A percentile compares a stretch with the other conserved stretches of the same genome.
These are phyloP conservation scores for Marcusenius ussheri DNA, from an alignment of 2,113 vertebrate species.

Conservation along the genomic window DNA sequence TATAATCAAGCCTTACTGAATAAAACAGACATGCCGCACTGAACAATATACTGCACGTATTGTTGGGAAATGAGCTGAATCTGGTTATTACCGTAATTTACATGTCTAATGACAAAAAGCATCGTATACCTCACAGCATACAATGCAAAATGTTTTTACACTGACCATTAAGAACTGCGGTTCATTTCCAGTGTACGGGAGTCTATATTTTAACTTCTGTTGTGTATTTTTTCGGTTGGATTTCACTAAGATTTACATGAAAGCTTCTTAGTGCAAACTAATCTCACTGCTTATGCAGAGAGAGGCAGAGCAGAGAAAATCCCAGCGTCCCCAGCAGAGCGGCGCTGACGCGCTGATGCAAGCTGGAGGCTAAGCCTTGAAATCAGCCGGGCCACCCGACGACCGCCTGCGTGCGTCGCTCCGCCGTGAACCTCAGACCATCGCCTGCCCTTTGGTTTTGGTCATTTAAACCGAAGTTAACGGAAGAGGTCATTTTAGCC, in stretches of 20 bases:
- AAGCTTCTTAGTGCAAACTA: slow-evolving; percentile 1
- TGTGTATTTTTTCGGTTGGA: neutral
- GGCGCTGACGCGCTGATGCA: neutral
- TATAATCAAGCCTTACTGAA: neutral
- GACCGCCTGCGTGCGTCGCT: neutral
- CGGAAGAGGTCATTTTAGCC: neutral
- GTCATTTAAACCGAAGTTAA: neutral
- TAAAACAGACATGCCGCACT: neutral
- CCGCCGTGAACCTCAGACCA: neutral
- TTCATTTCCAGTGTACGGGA: neutral
- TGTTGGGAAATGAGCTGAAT: neutral
- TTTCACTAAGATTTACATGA: neutral
- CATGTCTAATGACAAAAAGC: neutral
- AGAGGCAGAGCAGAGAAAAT: neutral
- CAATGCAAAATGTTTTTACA: neutral
- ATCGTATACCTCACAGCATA: neutral
- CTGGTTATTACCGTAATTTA: neutral
- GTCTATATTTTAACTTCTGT: neutral
- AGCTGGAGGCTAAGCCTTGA: slow-evolving; percentile 2
- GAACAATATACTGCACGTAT: neutral
- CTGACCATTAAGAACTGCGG: neutral
- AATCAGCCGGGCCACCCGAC: neutral
- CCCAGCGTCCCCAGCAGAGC: neutral
- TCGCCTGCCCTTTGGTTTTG: neutral
- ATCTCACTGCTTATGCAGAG: neutral